A percentile compares a stretch with the other conserved stretches of the same genome.
These are phyloP conservation scores for Carpatolechia fugitivella DNA, from an alignment of 2,888 invertebrate genomes.

Conservation along the genomic window DNA sequence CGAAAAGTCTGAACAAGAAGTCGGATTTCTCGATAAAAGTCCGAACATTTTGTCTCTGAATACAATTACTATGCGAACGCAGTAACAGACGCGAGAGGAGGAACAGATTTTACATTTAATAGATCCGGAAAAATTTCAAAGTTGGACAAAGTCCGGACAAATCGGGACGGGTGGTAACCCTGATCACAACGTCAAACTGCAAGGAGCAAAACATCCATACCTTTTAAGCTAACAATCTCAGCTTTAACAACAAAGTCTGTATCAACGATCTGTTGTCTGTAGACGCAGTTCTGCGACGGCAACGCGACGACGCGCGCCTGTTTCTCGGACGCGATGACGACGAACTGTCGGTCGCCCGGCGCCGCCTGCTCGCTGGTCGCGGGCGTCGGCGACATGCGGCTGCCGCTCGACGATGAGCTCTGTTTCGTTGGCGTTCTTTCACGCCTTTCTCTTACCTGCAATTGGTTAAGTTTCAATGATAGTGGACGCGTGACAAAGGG, in stretches of 20 bases:
- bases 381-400: conserved; percentile 85
- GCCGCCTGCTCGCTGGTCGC: conserved; percentile 41
- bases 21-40: no score
- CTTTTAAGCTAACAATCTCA: conserved; percentile 94
- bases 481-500: background rate
- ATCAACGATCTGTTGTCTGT: conserved; percentile 95
- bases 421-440: conserved; percentile 83
- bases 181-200: conserved; percentile 95
- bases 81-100: no score
- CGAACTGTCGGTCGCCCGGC: conserved; percentile 92
- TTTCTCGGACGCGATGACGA: conserved; percentile 96
- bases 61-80: no score
- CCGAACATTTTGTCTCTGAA: no score
- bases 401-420: conserved; percentile 75
- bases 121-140: no score
- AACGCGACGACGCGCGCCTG: conserved; percentile 96
- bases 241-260: conserved; percentile 96
- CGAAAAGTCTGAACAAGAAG: no score
- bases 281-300: conserved; percentile 96
- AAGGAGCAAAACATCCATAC: conserved; percentile 59
- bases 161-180: no score
- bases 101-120: no score
- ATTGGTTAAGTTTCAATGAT: background rate
- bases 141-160: no score
- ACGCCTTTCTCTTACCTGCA: conserved; percentile 59